A percentile compares a stretch with the other conserved stretches of the same genome.
These are phyloP conservation scores for Phodopus roborovskii DNA, from an alignment of 2,113 vertebrate genomes.

Conservation along the genomic window DNA sequence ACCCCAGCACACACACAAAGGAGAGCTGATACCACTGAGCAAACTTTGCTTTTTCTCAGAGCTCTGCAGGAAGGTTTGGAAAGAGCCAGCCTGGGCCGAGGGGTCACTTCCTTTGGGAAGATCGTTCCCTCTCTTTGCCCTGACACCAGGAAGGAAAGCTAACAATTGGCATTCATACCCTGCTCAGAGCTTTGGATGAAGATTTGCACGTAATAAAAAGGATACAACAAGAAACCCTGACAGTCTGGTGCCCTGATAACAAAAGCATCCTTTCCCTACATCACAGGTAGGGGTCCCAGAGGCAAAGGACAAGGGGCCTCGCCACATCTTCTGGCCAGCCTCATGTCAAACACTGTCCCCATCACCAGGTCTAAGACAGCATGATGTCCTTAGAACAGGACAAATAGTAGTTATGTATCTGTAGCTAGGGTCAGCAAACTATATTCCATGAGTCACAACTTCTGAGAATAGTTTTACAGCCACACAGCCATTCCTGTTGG, in stretches of 20 bases:
- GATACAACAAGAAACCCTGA: background rate
- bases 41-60: conserved; percentile 16
- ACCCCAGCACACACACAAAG: background rate
- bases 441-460: background rate
- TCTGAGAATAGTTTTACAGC: background rate
- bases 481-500: background rate
- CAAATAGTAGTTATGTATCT: background rate
- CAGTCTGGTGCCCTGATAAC: background rate
- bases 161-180: conserved; percentile 45
- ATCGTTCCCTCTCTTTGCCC: conserved; percentile 18
- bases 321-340: background rate
- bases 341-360: background rate
- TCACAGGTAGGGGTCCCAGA: background rate
- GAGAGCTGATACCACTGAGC: background rate
- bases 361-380: background rate
- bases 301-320: background rate
- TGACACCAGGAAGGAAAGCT: conserved; percentile 56
- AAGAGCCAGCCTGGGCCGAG: background rate
- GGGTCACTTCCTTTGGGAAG: conserved; percentile 58
- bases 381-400: background rate
- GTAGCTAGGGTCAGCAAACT: background rate
- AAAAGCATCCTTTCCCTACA: background rate
- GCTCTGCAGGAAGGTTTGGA: conserved; percentile 28
- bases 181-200: background rate
- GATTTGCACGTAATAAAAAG: conserved; percentile 34